phyloP scores from a whole-genome alignment of 2,113 vertebrate genomes.

The Larimichthys crocea region DNA sequence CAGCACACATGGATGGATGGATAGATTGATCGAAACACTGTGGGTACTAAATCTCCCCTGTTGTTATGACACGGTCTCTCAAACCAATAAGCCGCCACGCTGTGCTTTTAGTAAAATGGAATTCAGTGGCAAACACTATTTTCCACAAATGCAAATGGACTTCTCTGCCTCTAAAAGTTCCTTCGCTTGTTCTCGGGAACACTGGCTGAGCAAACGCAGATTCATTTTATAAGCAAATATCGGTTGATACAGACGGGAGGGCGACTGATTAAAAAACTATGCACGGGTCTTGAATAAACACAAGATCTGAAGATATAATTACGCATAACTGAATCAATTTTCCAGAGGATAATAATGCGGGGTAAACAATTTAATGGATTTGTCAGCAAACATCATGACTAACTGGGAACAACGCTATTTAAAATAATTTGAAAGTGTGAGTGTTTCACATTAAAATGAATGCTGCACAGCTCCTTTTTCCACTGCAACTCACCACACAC shows the following conservation, averaged over 20 bases:
- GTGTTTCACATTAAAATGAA: slow-evolving; percentile 26
- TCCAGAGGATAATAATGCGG: slow-evolving; percentile 31
- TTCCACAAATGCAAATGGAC: slow-evolving; percentile 45
- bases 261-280: slow-evolving; percentile 37
- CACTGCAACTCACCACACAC: slow-evolving; percentile 12
- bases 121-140: slow-evolving; percentile 22
- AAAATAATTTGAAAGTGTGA: slow-evolving; percentile 34
- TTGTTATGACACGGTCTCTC: slow-evolving; percentile 45
- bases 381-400: slow-evolving; percentile 39
- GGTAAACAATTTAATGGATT: slow-evolving; percentile 43
- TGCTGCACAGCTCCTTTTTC: slow-evolving; percentile 14
- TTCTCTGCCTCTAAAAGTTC: slow-evolving; percentile 31
- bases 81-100: slow-evolving; percentile 33
- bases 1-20: slow-evolving; percentile 43
- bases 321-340: slow-evolving; percentile 38
- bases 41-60: slow-evolving; percentile 41
- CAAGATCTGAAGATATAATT: slow-evolving; percentile 38
- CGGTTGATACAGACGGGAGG: slow-evolving; percentile 20
- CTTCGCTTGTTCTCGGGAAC: not conserved
- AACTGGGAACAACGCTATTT: slow-evolving; percentile 17
- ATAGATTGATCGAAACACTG: slow-evolving; percentile 31
- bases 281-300: slow-evolving; percentile 36
- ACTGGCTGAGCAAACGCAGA: slow-evolving; percentile 3
- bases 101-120: slow-evolving; percentile 34
- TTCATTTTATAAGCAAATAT: slow-evolving; percentile 38